These are phyloP conservation scores for Oreortyx pictus DNA, from an alignment of 2,797 vertebrate genomes.

Conservation along the genomic window DNA sequence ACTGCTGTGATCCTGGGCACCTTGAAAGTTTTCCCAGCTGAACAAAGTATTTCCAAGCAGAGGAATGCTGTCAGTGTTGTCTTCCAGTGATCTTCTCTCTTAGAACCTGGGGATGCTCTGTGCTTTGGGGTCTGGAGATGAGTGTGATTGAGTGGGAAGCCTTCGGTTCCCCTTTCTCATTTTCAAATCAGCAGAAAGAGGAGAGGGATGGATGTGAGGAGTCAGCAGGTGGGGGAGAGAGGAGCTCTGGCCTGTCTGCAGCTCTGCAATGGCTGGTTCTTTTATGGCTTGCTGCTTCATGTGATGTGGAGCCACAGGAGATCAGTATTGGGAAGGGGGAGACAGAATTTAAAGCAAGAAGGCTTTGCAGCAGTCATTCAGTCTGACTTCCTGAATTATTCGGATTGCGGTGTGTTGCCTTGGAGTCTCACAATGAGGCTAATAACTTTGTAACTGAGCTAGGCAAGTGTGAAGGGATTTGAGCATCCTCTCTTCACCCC, in stretches of 20 bases:
- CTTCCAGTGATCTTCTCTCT: not conserved
- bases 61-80: rapidly evolving
- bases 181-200: not conserved
- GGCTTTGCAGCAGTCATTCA: not conserved
- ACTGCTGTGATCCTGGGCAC: not conserved
- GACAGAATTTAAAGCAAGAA: conserved; percentile 16
- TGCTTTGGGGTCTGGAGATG: not conserved
- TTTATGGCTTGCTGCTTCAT: conserved; percentile 29
- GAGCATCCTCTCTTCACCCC: not conserved
- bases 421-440: not conserved
- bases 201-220: not conserved
- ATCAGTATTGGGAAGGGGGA: not conserved
- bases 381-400: conserved; percentile 5
- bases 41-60: not conserved
- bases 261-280: not conserved
- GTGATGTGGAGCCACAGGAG: not conserved
- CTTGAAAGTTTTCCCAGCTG: not conserved
- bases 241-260: not conserved
- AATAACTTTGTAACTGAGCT: not conserved
- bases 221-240: not conserved
- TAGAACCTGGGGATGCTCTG: not conserved
- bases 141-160: not conserved
- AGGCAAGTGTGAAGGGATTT: not conserved
- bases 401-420: not conserved
- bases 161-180: not conserved